A percentile compares a stretch with the other conserved stretches of the same genome.
Evolutionary conservation across 35 echinoderm and acorn worm species (phyloP).

Genomic region (Ophioderma brevispina): DNA sequence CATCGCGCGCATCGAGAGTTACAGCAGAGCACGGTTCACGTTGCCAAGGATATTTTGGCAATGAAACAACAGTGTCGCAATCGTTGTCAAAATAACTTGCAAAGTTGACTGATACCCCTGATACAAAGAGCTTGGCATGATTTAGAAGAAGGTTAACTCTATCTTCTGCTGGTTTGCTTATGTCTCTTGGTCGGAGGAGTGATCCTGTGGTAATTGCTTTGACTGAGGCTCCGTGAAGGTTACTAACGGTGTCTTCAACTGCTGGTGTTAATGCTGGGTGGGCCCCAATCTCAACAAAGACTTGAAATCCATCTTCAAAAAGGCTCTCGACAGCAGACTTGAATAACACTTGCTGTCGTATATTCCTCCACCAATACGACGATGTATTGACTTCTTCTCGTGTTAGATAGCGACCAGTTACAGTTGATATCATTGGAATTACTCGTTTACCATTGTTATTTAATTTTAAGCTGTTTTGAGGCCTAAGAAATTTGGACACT

Average conservation of each 20-base stretch:
- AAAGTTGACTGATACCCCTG: not conserved
- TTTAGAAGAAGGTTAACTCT: conserved; percentile 4
- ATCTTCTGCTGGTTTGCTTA: not conserved
- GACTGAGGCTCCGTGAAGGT: not conserved
- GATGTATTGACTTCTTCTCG: conserved; percentile 20
- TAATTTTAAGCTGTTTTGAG: not conserved
- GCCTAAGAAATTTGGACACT: not conserved
- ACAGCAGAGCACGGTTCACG: conserved; percentile 24
- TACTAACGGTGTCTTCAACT: conserved; percentile 18
- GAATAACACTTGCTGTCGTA: conserved; percentile 34
- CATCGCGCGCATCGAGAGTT: not conserved
- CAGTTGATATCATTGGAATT: conserved; percentile 58
- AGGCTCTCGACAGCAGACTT: conserved; percentile 2
- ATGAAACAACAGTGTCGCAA: not conserved
- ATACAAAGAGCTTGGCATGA: not conserved
- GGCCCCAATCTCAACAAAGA: conserved; percentile 34
- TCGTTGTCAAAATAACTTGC: not conserved
- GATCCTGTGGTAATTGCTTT: not conserved
- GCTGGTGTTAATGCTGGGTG: conserved; percentile 38
- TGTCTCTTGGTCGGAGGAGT: conserved; percentile 13
- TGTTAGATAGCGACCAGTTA: conserved; percentile 29
- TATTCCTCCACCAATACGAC: conserved; percentile 51
- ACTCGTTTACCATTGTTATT: not conserved
- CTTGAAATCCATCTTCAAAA: conserved; percentile 30
- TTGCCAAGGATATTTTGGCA: conserved; percentile 59